Evolutionary conservation across 2,797 vertebrate species (phyloP).

Genomic region (Carapus acus): DNA sequence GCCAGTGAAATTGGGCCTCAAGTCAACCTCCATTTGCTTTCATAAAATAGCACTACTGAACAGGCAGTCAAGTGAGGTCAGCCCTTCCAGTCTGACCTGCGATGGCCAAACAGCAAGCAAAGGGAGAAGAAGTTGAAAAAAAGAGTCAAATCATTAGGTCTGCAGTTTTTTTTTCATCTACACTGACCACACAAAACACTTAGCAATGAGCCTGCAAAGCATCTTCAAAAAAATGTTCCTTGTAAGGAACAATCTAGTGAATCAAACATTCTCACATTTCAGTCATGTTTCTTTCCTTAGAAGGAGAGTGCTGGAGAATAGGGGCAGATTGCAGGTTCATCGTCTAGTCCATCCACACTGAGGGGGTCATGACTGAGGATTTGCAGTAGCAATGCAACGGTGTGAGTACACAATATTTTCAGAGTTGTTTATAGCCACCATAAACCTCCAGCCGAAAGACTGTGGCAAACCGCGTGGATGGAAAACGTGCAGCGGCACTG

Average conservation of each 20-base stretch:
- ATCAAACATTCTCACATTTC: too few species aligned
- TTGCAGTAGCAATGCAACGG: not conserved
- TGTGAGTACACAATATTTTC: not conserved
- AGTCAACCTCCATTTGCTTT: constrained; percentile 31
- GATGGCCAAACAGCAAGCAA: constrained; percentile 15
- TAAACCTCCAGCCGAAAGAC: constrained; percentile 5
- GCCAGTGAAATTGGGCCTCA: constrained; percentile 10
- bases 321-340: too few species aligned
- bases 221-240: too few species aligned
- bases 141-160: constrained; percentile 10
- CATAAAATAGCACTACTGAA: constrained; percentile 36
- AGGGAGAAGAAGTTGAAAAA: constrained; percentile 34
- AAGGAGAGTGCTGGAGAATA: too few species aligned
- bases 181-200: constrained; percentile 28
- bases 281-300: too few species aligned
- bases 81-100: not conserved
- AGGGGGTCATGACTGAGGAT: not conserved
- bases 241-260: too few species aligned
- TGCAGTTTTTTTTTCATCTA: constrained; percentile 23
- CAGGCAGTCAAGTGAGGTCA: constrained; percentile 30
- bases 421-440: constrained; percentile 7
- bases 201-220: too few species aligned
- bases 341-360: too few species aligned
- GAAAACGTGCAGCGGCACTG: constrained; percentile 1
- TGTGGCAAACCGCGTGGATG: constrained; percentile 2